Evolutionary conservation across 2,888 invertebrate genomes (phyloP).

Genomic region (Sesia bembeciformis): DNA sequence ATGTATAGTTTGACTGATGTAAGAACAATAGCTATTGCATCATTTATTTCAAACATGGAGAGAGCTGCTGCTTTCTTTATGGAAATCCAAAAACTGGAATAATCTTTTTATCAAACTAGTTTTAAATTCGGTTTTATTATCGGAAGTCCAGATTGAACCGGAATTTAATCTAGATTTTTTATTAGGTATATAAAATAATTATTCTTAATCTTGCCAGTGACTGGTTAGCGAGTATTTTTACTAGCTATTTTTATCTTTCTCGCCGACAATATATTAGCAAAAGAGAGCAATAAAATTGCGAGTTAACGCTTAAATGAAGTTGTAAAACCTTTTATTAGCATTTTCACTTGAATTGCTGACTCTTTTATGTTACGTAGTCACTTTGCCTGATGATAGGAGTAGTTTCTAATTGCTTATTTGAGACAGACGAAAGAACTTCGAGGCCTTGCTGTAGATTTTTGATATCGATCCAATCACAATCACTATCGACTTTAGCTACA

Average conservation of each 20-base stretch:
- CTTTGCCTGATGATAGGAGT: neutral
- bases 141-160: neutral
- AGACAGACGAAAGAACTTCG: too few relatives aligned
- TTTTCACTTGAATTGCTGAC: neutral
- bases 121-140: neutral
- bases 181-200: neutral
- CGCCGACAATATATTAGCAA: neutral
- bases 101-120: neutral
- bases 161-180: neutral
- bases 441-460: too few relatives aligned
- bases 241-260: neutral
- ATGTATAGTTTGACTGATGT: too few relatives aligned
- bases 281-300: neutral
- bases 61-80: neutral
- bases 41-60: too few relatives aligned
- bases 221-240: neutral
- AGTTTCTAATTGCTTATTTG: too few relatives aligned
- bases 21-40: too few relatives aligned
- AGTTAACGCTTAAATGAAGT: neutral
- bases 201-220: neutral
- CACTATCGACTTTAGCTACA: too few relatives aligned
- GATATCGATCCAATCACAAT: too few relatives aligned
- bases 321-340: neutral
- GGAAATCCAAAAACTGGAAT: neutral
- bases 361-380: neutral